Percentiles rank a stretch among this genome's conserved stretches.
Evolutionary conservation across 2,797 vertebrate species (phyloP).

Genomic region (Prunella strophiata): DNA sequence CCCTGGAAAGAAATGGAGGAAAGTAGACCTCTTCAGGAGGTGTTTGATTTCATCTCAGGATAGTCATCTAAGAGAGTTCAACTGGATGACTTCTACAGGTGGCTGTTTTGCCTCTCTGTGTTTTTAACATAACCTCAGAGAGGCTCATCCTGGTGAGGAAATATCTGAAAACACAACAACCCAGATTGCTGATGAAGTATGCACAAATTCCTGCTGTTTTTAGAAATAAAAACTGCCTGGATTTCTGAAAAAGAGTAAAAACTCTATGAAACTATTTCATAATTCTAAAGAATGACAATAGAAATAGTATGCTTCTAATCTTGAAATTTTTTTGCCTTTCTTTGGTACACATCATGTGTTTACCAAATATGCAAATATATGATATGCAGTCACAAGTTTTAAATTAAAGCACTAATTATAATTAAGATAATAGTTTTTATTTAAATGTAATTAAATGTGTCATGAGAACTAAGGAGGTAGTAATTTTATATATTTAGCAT

Average conservation of each 20-base stretch:
- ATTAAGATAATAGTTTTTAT: constrained; percentile 29
- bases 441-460: constrained; percentile 6
- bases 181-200: not conserved
- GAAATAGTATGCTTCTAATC: not conserved
- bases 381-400: not conserved
- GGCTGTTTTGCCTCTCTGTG: not conserved
- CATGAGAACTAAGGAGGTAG: not conserved
- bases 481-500: not conserved
- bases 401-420: not conserved
- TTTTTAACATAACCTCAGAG: not conserved
- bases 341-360: not conserved
- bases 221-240: not conserved
- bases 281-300: not conserved
- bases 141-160: not conserved
- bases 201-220: not conserved
- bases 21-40: not conserved
- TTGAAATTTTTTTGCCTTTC: not conserved
- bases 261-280: not conserved
- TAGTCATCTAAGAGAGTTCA: not conserved
- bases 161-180: not conserved
- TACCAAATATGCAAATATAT: not conserved
- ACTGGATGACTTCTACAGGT: not conserved
- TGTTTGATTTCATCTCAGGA: not conserved
- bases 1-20: not conserved
- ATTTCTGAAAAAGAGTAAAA: not conserved